Conservation (phyloP, 2,888 invertebrate genomes). For the Ischnus inquisitorius region DNA sequence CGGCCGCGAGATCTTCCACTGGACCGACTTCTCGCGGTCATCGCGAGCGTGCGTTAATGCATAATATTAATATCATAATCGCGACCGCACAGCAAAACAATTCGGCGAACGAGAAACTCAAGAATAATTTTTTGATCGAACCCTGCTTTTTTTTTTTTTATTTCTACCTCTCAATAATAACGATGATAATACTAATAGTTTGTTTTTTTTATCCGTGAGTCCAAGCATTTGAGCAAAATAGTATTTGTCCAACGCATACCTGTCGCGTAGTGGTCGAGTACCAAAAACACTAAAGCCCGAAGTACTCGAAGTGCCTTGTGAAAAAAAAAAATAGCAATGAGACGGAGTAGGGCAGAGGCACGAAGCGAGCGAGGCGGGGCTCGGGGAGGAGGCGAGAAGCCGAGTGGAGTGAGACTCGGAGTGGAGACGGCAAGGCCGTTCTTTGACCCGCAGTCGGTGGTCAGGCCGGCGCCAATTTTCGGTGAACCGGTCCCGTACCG, state of each 20-base stretch:
- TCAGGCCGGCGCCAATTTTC: constrained; percentile 82
- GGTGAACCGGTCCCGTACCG: constrained; percentile 79
- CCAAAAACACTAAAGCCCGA: too few species aligned
- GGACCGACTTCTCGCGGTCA: not conserved
- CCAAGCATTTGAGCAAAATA: too few species aligned
- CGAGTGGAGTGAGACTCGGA: constrained; percentile 55
- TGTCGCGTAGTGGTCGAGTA: too few species aligned
- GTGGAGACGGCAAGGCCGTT: constrained; percentile 83
- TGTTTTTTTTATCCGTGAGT: too few species aligned
- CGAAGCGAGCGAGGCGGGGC: constrained; percentile 9
- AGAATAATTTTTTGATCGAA: constrained; percentile 7
- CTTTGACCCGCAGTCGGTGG: constrained; percentile 83
- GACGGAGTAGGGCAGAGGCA: constrained; percentile 2
- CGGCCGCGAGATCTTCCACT: constrained; percentile 72
- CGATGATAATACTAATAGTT: too few species aligned
- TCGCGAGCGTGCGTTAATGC: not conserved
- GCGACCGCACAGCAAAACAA: not conserved
- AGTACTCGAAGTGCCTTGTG: too few species aligned
- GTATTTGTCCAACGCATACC: too few species aligned
- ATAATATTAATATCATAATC: not conserved
- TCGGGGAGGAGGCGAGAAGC: constrained; percentile 71
- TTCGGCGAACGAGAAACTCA: constrained; percentile 7
- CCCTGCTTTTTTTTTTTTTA: not conserved
- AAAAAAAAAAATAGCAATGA: not conserved
- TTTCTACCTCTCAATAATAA: too few species aligned